Conservation (phyloP, 2,797 vertebrate species). For the Alcedo quadribrachys region DNA sequence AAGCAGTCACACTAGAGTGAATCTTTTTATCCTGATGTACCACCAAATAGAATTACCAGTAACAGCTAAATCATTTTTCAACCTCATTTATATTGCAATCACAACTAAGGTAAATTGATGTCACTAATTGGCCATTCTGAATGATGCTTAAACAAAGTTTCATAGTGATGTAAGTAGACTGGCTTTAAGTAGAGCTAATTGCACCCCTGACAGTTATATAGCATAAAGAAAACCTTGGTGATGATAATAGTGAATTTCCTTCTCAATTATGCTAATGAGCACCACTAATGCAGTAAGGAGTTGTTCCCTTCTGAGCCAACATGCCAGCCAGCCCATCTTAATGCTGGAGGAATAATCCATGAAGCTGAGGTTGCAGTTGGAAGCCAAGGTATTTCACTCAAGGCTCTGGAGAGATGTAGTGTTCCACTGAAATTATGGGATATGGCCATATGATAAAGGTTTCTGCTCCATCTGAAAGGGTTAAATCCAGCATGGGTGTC, state of each 20-base stretch:
- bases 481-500: background rate
- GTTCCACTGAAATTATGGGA: constrained; percentile 45
- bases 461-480: constrained; percentile 11
- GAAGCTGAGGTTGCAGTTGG: constrained; percentile 16
- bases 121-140: background rate
- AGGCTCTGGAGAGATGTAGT: constrained; percentile 12
- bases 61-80: background rate
- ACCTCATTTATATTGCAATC: background rate
- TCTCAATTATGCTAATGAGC: background rate
- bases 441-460: constrained; percentile 6
- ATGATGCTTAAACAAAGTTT: background rate
- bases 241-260: background rate
- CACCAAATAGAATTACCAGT: background rate
- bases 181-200: background rate
- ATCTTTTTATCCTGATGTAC: background rate
- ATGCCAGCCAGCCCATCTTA: background rate
- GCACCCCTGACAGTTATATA: background rate
- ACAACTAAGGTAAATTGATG: background rate
- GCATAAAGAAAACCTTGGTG: background rate
- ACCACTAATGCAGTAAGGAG: background rate
- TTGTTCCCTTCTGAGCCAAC: constrained; percentile 29
- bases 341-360: constrained; percentile 62
- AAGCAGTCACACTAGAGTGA: background rate
- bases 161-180: background rate
- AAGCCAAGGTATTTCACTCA: constrained; percentile 35